Conservation (phyloP, 92 coral and sea anemone species). For the Siderastrea radians region DNA sequence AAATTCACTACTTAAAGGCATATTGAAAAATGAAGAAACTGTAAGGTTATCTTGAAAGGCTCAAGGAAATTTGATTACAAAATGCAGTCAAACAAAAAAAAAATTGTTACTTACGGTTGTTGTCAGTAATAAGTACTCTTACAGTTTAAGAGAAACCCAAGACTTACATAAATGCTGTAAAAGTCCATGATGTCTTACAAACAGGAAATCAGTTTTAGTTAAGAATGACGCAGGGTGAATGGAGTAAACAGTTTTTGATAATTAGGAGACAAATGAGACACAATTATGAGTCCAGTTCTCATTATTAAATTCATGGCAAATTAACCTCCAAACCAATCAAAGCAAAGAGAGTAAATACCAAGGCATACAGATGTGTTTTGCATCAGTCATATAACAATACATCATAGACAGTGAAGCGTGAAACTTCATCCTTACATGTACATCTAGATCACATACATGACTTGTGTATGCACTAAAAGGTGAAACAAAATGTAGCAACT, state of each 20-base stretch:
- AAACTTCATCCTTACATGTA: neutral
- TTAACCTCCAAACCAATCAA: slow-evolving; percentile 30
- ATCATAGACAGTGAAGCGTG: neutral
- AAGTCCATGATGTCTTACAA: slow-evolving; percentile 30
- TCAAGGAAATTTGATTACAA: neutral
- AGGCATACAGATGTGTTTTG: slow-evolving; percentile 20
- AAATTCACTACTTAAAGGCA: neutral
- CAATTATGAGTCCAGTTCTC: slow-evolving; percentile 3
- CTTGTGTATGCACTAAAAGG: neutral
- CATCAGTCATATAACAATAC: neutral
- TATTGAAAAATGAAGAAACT: slow-evolving; percentile 1
- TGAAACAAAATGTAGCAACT: no score
- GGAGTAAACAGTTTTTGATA: slow-evolving; percentile 13
- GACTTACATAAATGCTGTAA: slow-evolving; percentile 48
- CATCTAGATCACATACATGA: neutral
- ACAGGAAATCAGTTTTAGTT: neutral
- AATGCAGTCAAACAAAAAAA: neutral
- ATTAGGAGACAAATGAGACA: slow-evolving; percentile 8
- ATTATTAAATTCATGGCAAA: slow-evolving; percentile 19
- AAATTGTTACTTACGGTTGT: neutral
- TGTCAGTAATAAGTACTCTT: neutral
- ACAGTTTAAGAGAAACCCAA: neutral
- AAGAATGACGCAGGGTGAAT: slow-evolving; percentile 13
- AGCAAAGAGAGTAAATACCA: neutral
- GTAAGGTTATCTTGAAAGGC: neutral